These are phyloP conservation scores for Brachyptera putata DNA, from an alignment of 2,888 invertebrate genomes.

Conservation along the genomic window DNA sequence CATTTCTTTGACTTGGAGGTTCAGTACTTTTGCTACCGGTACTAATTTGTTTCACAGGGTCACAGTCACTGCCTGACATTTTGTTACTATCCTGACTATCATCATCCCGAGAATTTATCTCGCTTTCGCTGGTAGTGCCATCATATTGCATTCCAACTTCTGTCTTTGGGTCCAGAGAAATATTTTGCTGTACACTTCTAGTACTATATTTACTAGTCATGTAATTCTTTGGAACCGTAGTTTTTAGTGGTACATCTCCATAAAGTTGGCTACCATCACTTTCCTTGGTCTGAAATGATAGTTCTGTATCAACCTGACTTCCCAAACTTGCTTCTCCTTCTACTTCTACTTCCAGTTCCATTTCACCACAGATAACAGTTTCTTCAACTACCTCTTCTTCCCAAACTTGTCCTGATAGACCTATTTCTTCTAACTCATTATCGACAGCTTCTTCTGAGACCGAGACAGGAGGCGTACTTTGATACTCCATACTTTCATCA, in stretches of 20 bases:
- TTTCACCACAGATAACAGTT: slow-evolving; percentile 43
- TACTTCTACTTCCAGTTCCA: slow-evolving; percentile 41
- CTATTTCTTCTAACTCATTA: slow-evolving; percentile 19
- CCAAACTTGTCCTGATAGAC: slow-evolving; percentile 34
- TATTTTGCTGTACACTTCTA: background rate
- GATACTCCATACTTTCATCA: slow-evolving; percentile 32
- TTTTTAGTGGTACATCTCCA: too few relatives aligned
- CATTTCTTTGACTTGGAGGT: too few relatives aligned
- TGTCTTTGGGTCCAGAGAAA: background rate
- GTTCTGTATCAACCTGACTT: slow-evolving; percentile 15
- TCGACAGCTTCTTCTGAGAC: slow-evolving; percentile 23
- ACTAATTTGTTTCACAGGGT: background rate
- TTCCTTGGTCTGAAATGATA: background rate
- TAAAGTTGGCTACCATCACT: background rate
- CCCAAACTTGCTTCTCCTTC: slow-evolving; percentile 16
- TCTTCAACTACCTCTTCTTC: slow-evolving; percentile 44
- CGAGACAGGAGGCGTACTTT: slow-evolving; percentile 31
- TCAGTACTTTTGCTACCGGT: background rate
- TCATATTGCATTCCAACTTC: background rate
- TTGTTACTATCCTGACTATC: slow-evolving; percentile 15
- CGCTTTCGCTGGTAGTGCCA: slow-evolving; percentile 3
- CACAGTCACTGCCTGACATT: background rate
- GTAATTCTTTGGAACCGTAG: too few relatives aligned
- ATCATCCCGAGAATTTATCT: background rate
- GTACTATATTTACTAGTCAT: background rate